Conservation (phyloP, 1,140 invertebrate genomes). For the Colletes gigas region DNA sequence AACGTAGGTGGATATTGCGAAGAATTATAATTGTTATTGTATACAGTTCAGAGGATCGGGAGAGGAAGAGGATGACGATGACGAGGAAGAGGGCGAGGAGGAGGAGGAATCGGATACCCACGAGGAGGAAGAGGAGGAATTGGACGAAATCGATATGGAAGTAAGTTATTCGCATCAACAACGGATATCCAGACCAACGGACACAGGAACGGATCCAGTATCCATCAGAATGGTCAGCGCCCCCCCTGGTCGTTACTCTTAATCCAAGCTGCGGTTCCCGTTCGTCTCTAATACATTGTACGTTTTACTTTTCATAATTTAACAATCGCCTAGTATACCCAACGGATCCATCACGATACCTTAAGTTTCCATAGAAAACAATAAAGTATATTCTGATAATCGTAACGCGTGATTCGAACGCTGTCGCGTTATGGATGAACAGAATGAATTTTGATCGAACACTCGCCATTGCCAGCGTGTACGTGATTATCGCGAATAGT, state of each 20-base stretch:
- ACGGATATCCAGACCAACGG: slow-evolving; percentile 77
- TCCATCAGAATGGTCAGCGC: slow-evolving; percentile 77
- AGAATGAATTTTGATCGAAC: slow-evolving; percentile 9
- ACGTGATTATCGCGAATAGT: slow-evolving; percentile 40
- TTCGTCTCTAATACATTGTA: slow-evolving; percentile 3
- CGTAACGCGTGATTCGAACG: background rate
- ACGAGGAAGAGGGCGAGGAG: slow-evolving; percentile 85
- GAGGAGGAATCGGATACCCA: slow-evolving; percentile 87
- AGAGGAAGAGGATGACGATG: slow-evolving; percentile 81
- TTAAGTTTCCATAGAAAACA: background rate
- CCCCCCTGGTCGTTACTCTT: slow-evolving; percentile 70
- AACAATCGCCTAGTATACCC: background rate
- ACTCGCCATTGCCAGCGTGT: background rate
- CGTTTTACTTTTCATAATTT: background rate
- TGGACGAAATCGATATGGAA: slow-evolving; percentile 83
- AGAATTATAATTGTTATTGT: background rate
- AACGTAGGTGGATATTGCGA: too few relatives aligned
- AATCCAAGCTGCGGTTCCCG: slow-evolving; percentile 42
- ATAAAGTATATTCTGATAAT: background rate
- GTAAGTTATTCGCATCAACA: slow-evolving; percentile 79
- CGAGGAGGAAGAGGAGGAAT: slow-evolving; percentile 86
- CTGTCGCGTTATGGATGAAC: background rate
- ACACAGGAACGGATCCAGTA: slow-evolving; percentile 74
- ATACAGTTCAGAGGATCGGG: slow-evolving; percentile 74
- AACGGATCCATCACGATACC: too few relatives aligned